phyloP scores from a whole-genome alignment of 2,888 invertebrate genomes.

The Mesorhabditis spiculigera region DNA sequence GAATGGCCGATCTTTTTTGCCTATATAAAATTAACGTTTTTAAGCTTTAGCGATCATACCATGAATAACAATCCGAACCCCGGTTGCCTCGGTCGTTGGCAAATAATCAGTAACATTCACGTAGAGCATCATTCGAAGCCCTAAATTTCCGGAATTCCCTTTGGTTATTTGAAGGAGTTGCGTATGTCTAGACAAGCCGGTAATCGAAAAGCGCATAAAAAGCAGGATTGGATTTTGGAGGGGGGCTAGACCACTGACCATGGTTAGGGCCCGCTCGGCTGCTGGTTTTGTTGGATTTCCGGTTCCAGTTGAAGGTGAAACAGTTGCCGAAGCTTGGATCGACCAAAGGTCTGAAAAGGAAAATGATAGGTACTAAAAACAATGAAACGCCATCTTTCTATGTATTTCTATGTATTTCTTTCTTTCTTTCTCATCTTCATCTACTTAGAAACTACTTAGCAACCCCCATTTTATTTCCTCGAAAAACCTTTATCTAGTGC shows the following conservation, averaged over 20 bases:
- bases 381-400: not conserved
- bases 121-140: slow-evolving; percentile 53
- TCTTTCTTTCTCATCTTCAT: not conserved
- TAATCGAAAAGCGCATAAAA: not conserved
- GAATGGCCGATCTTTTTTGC: slow-evolving; percentile 48
- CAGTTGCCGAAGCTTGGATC: slow-evolving; percentile 57
- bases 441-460: not conserved
- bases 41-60: slow-evolving; percentile 21
- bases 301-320: slow-evolving; percentile 52
- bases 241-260: slow-evolving; percentile 26
- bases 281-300: slow-evolving; percentile 28
- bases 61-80: slow-evolving; percentile 56
- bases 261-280: slow-evolving; percentile 54
- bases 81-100: slow-evolving; percentile 54
- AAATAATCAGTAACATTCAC: slow-evolving; percentile 56
- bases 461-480: not conserved
- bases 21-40: not conserved
- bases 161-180: not conserved
- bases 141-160: slow-evolving; percentile 21
- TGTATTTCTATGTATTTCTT: not conserved
- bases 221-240: not conserved
- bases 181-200: not conserved
- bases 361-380: not conserved
- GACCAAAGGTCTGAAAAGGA: slow-evolving; percentile 39
- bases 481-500: not conserved